A percentile compares a stretch with the other conserved stretches of the same genome.
These are phyloP conservation scores for Cliona cf. orientalis DNA, from an alignment of 37 sponge, comb jelly and placozoan genomes.

Conservation along the genomic window DNA sequence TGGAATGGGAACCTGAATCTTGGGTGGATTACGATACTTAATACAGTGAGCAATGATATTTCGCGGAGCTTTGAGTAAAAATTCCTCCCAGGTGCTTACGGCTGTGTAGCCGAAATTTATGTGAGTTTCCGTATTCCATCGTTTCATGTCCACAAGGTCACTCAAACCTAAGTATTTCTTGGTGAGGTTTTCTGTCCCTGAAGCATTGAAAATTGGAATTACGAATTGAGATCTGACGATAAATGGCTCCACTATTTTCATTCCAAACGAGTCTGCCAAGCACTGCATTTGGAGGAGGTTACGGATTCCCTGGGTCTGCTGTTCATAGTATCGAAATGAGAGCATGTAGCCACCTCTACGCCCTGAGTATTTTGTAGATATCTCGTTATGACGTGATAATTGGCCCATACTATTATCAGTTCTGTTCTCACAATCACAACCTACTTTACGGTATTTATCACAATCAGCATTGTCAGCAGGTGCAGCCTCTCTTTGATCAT, in stretches of 20 bases:
- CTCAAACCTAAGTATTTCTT: not conserved
- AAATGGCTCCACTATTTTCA: slow-evolving; percentile 49
- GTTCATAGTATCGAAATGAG: slow-evolving; percentile 37
- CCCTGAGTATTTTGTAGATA: not conserved
- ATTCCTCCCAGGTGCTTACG: slow-evolving; percentile 26
- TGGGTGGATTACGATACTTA: slow-evolving; percentile 36
- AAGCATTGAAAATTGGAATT: not conserved
- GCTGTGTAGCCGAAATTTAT: not conserved
- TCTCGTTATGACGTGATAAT: not conserved
- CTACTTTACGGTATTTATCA: no score
- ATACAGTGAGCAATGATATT: slow-evolving; percentile 27
- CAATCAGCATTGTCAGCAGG: no score
- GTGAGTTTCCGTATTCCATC: slow-evolving; percentile 7
- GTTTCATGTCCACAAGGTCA: slow-evolving; percentile 22
- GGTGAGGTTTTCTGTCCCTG: not conserved
- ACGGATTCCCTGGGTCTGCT: slow-evolving; percentile 37
- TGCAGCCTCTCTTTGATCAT: no score
- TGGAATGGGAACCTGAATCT: slow-evolving; percentile 6
- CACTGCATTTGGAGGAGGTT: slow-evolving; percentile 40
- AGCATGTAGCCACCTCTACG: slow-evolving; percentile 15
- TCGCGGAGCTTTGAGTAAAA: slow-evolving; percentile 26
- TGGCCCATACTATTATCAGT: not conserved
- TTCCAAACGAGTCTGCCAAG: slow-evolving; percentile 11
- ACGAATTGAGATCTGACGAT: not conserved
- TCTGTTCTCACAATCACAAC: not conserved